Base-by-base conservation (phyloP, 64 coral and sea anemone species). In the Montipora efflorescens region DNA sequence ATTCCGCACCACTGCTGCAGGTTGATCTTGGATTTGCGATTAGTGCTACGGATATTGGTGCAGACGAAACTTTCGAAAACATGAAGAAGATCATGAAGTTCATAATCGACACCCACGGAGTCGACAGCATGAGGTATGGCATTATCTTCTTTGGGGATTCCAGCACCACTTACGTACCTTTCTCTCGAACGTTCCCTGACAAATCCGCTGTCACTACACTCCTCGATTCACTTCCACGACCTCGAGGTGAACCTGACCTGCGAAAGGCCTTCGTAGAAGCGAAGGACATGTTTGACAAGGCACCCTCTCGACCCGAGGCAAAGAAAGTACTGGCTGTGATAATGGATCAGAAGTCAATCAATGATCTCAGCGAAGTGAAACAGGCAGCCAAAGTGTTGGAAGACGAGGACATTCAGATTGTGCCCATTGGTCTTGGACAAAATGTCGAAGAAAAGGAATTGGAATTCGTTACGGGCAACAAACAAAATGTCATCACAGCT, bases 11-110 rank as follows among this genome's bases (percentile, higher is more conserved):
- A 47, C 28, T 87, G n/a, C 91, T 77, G 12, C 46, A 79, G 19
- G 82, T 93, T n/a, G 82, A 93, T 66, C 61, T 93, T 22, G 91
- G 82, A 78, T 76, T 93, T 87, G 91, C 82, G 7, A 78, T 93
- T 5, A 87, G 83, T 49, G 83, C 23, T 16, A 88, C 71, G 25
- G 91, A 84, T 59, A 78, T 46, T 14, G 43, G 28, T 3, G 71
- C 78, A 2, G 28, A 59, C 8, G 22, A 87, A 45, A 87, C 84
- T 16, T 93, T 78, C 59, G 59, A 87, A 52, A 87, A 87, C 45
- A 87, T 93, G 82, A 93, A 93, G 21, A 57, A 93, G 36, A 57
- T 93, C 36, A 47, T 93, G 4, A 78, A 90, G 19, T 25, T 76
- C 44, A 25, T 93, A 55, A 76, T 93, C 15, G 23, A 53, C 5